Evolutionary conservation across 2,888 invertebrate genomes (phyloP).

Genomic region (Anthrax anthrax): DNA sequence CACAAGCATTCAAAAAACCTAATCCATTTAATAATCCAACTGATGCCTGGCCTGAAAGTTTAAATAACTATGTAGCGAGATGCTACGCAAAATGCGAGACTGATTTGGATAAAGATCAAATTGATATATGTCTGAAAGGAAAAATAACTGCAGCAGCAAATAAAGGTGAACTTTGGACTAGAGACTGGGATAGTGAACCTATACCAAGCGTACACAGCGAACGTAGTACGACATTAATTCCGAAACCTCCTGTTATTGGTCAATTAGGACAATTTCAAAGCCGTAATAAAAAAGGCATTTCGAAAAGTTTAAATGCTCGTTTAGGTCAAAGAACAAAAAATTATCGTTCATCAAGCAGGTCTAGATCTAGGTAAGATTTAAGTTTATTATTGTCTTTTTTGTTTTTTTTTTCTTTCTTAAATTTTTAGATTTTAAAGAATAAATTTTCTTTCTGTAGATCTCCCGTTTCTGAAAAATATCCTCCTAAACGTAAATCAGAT

Average conservation of each 20-base stretch:
- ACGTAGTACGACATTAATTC: conserved; percentile 46
- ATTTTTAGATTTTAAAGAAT: not conserved
- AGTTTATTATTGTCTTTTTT: not conserved
- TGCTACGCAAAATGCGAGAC: conserved; percentile 86
- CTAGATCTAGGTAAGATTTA: conserved; percentile 26
- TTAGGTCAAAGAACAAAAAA: conserved; percentile 39
- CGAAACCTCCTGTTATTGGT: conserved; percentile 42
- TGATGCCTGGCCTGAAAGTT: conserved; percentile 63
- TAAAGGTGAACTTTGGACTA: conserved; percentile 72
- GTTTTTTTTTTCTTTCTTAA: not conserved
- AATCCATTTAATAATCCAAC: conserved; percentile 40
- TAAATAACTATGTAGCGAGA: conserved; percentile 77
- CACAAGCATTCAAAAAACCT: conserved; percentile 27
- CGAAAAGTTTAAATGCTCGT: conserved; percentile 43
- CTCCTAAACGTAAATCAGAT: conserved; percentile 20
- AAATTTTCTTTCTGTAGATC: conserved; percentile 6
- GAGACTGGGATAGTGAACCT: conserved; percentile 91
- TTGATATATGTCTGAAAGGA: conserved; percentile 86
- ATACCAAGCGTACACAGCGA: conserved; percentile 78
- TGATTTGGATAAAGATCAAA: conserved; percentile 80
- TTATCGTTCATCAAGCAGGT: conserved; percentile 27
- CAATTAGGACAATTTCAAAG: conserved; percentile 38
- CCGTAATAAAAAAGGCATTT: conserved; percentile 34
- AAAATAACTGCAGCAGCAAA: conserved; percentile 84
- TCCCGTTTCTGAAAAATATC: conserved; percentile 4